phyloP scores from a whole-genome alignment of 2,113 vertebrate genomes.

The Passer montanus region DNA sequence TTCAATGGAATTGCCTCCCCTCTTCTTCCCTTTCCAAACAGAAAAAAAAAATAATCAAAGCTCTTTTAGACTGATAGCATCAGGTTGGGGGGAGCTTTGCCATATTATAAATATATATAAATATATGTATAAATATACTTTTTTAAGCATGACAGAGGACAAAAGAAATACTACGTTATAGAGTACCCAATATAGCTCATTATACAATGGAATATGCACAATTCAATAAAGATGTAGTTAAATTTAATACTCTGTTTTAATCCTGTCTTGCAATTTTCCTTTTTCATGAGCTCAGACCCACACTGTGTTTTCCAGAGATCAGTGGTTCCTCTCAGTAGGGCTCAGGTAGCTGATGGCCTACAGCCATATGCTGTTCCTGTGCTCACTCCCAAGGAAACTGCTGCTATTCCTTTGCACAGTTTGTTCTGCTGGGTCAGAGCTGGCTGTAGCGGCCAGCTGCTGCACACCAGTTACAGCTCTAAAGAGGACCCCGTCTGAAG shows the following conservation, averaged over 20 bases:
- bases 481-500: background rate
- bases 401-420: background rate
- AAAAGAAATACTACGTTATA: constrained; percentile 69
- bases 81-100: constrained; percentile 69
- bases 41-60: constrained; percentile 43
- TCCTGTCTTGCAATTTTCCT: constrained; percentile 53
- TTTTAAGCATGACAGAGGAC: constrained; percentile 78
- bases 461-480: background rate
- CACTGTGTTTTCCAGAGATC: background rate
- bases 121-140: constrained; percentile 79
- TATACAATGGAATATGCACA: constrained; percentile 78
- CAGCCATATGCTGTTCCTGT: background rate
- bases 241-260: constrained; percentile 60
- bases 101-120: constrained; percentile 75
- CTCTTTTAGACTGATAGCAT: constrained; percentile 63
- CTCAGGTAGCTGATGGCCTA: background rate
- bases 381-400: background rate
- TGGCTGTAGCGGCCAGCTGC: background rate
- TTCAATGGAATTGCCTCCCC: constrained; percentile 69
- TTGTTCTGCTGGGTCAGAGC: background rate
- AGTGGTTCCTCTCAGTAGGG: background rate
- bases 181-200: constrained; percentile 66
- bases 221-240: constrained; percentile 76
- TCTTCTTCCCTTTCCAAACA: constrained; percentile 53
- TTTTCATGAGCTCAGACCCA: constrained; percentile 37